These are phyloP conservation scores for Chamaetylas fuelleborni DNA, from an alignment of 2,113 vertebrate genomes.

Conservation along the genomic window DNA sequence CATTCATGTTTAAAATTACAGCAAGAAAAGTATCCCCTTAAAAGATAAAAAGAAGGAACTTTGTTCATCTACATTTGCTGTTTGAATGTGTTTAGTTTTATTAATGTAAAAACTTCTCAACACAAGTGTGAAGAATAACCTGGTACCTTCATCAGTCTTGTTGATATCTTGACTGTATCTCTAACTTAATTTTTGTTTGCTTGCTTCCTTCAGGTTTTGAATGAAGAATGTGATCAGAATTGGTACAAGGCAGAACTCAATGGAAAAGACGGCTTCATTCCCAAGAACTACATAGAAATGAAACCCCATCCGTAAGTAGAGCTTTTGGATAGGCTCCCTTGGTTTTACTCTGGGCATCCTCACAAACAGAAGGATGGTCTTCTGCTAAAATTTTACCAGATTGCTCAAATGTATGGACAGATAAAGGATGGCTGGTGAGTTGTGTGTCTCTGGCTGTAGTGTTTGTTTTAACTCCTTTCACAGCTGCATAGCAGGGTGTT, in stretches of 20 bases:
- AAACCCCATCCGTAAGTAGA: conserved; percentile 95
- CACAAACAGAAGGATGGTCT: background rate
- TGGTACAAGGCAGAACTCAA: conserved; percentile 98
- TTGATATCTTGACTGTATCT: background rate
- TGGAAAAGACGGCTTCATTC: conserved; percentile 97
- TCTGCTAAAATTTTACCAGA: background rate
- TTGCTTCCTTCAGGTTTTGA: conserved; percentile 86
- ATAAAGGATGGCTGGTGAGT: background rate
- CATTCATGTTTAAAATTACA: background rate
- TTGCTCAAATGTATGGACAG: background rate
- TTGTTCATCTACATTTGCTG: background rate
- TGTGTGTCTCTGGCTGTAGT: background rate
- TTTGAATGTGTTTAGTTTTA: background rate
- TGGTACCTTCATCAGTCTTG: background rate
- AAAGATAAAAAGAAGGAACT: background rate
- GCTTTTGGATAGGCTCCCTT: background rate
- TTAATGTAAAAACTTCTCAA: background rate
- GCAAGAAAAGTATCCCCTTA: background rate
- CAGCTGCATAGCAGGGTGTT: background rate
- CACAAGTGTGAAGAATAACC: background rate
- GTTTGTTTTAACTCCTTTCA: background rate
- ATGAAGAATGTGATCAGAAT: conserved; percentile 93
- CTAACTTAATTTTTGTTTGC: background rate
- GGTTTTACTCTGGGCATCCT: background rate
- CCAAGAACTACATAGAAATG: conserved; percentile 99